phyloP scores from a whole-genome alignment of 2,888 invertebrate genomes.

The Gasteruption jaculator region DNA sequence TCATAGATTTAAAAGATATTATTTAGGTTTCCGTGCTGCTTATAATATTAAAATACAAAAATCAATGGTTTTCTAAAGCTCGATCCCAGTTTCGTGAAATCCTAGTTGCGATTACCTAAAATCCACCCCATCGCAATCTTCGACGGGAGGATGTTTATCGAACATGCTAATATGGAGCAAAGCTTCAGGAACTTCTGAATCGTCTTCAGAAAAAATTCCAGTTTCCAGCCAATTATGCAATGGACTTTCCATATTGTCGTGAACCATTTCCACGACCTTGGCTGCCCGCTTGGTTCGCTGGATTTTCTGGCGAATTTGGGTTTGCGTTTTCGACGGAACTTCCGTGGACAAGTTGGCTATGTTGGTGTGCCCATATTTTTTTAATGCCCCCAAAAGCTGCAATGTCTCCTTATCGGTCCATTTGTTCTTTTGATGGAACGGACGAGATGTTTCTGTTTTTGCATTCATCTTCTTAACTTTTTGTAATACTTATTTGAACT shows the following conservation, averaged over 20 bases:
- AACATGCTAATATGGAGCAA: conserved; percentile 37
- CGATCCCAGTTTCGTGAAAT: conserved; percentile 4
- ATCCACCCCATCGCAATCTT: conserved; percentile 30
- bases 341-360: conserved; percentile 27
- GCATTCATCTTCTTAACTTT: too few relatives aligned
- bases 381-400: conserved; percentile 33
- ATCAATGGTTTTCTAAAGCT: conserved; percentile 1
- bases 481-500: too few relatives aligned
- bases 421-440: background rate
- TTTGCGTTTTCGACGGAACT: conserved; percentile 29
- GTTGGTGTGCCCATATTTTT: conserved; percentile 34
- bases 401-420: conserved; percentile 36
- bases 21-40: too few relatives aligned
- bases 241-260: conserved; percentile 17
- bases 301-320: conserved; percentile 32
- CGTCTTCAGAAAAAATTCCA: conserved; percentile 27
- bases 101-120: conserved; percentile 22
- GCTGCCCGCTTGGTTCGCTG: conserved; percentile 30
- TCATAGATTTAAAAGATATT: too few relatives aligned
- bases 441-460: too few relatives aligned
- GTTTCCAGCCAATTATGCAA: conserved; percentile 34
- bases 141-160: conserved; percentile 36
- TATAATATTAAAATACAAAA: background rate
- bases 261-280: conserved; percentile 15
- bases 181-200: conserved; percentile 33